phyloP scores from a whole-genome alignment of 2,888 invertebrate genomes.

The Dynastes grantii region DNA sequence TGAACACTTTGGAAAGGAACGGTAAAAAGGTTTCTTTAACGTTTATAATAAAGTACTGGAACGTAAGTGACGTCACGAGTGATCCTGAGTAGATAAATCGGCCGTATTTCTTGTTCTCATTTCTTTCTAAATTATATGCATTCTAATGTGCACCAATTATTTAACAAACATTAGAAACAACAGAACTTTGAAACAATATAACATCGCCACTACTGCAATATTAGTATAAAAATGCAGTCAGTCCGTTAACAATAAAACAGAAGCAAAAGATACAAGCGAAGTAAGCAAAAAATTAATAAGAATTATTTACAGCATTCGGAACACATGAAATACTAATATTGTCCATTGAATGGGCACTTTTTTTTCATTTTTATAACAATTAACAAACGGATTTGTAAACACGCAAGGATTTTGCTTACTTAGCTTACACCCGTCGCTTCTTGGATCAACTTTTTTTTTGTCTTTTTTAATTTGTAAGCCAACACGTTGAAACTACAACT shows the following conservation, averaged over 20 bases:
- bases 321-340: constrained; percentile 61
- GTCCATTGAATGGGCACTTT: constrained; percentile 66
- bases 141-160: too few relatives aligned
- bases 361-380: constrained; percentile 58
- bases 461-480: constrained; percentile 51
- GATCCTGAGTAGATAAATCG: too few relatives aligned
- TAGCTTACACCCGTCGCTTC: constrained; percentile 53
- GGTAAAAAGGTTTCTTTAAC: too few relatives aligned
- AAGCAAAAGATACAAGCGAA: constrained; percentile 53
- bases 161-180: constrained; percentile 24
- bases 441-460: constrained; percentile 45
- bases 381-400: constrained; percentile 59
- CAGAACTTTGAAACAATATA: not conserved
- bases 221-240: constrained; percentile 54
- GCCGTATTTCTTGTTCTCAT: too few relatives aligned
- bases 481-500: constrained; percentile 49
- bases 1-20: too few relatives aligned
- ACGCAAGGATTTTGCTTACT: constrained; percentile 54
- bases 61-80: too few relatives aligned
- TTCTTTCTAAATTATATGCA: too few relatives aligned
- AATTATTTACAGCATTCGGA: constrained; percentile 53
- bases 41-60: too few relatives aligned
- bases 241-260: constrained; percentile 52
- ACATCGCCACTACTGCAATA: constrained; percentile 45
- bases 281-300: constrained; percentile 54